Conservation (phyloP, 2,113 vertebrate genomes). For the Tragulus kanchil region DNA sequence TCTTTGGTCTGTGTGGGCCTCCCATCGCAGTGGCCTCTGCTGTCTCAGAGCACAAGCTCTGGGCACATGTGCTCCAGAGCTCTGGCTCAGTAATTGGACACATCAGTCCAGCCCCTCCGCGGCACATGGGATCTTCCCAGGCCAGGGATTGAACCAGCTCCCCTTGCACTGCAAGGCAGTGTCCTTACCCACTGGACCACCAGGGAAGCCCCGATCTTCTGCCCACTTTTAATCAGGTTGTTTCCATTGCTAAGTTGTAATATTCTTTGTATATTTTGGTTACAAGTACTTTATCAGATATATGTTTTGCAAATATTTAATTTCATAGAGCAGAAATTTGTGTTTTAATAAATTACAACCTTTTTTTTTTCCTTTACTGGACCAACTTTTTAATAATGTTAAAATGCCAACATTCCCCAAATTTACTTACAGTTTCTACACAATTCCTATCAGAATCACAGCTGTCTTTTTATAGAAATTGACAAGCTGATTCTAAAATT, state of each 20-base stretch:
- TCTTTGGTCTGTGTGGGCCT: too few relatives aligned
- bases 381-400: background rate
- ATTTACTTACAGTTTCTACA: background rate
- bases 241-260: background rate
- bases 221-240: background rate
- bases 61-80: too few relatives aligned
- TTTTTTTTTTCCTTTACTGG: background rate
- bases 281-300: background rate
- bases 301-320: background rate
- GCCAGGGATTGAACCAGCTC: too few relatives aligned
- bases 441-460: background rate
- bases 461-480: background rate
- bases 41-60: too few relatives aligned
- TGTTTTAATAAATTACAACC: background rate
- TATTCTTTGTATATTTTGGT: background rate
- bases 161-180: too few relatives aligned
- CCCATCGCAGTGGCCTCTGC: too few relatives aligned
- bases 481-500: slow-evolving; percentile 6
- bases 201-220: background rate
- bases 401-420: background rate
- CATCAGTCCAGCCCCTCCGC: too few relatives aligned
- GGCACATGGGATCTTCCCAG: too few relatives aligned
- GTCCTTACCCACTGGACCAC: too few relatives aligned
- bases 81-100: too few relatives aligned
- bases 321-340: background rate